Conservation (phyloP, 2,113 vertebrate genomes). For the Rhagologus leucostigma region DNA sequence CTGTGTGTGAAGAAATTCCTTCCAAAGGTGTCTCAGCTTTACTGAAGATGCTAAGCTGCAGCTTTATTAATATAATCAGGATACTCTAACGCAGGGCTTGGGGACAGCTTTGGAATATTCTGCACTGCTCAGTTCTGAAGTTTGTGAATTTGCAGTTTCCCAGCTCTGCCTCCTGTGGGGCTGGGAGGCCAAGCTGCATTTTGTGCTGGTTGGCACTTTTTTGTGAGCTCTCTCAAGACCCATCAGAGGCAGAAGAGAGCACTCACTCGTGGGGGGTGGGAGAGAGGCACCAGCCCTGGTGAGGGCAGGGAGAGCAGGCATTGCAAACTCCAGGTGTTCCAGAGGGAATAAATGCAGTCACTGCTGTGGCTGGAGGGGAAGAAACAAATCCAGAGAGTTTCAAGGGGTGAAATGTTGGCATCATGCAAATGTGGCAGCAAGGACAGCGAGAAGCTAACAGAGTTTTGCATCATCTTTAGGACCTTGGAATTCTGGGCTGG, state of each 20-base stretch:
- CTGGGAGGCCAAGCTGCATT: background rate
- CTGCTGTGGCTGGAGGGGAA: background rate
- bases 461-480: background rate
- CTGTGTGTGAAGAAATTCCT: background rate
- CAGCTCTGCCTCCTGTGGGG: background rate
- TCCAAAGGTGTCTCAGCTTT: background rate
- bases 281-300: background rate
- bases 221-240: background rate
- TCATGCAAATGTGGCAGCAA: background rate
- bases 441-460: background rate
- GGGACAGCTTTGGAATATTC: background rate
- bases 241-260: background rate
- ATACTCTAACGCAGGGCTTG: background rate
- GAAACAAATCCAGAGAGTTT: background rate
- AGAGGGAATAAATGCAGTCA: background rate
- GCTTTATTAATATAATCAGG: background rate
- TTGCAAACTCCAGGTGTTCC: background rate
- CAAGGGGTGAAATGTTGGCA: background rate
- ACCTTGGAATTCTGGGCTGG: background rate
- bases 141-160: background rate
- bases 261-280: accelerated
- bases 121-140: background rate
- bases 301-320: background rate
- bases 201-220: background rate
- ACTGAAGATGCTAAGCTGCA: background rate